A percentile compares a stretch with the other conserved stretches of the same genome.
Evolutionary conservation across 2,888 invertebrate species (phyloP).

Genomic region (Atethmia centrago): DNA sequence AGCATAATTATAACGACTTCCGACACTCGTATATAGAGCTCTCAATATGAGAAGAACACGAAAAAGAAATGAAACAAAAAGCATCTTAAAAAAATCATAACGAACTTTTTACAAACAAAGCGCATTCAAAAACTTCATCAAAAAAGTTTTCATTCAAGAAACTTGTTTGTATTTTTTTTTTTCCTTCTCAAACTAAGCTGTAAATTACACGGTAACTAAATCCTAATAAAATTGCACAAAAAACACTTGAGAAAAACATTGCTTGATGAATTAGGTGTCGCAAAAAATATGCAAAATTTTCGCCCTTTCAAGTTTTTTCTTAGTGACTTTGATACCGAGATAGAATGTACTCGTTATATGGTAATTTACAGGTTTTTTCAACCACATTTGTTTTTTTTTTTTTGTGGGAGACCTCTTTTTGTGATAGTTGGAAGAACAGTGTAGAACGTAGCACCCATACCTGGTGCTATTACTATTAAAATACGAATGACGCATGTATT

Average conservation of each 20-base stretch:
- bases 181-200: slow-evolving; percentile 63
- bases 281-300: slow-evolving; percentile 70
- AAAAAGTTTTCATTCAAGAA: slow-evolving; percentile 40
- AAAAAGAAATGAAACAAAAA: slow-evolving; percentile 10
- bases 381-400: slow-evolving; percentile 18
- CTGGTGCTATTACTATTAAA: not conserved
- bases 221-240: slow-evolving; percentile 55
- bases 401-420: slow-evolving; percentile 43
- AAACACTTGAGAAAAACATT: slow-evolving; percentile 63
- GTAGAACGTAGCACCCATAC: not conserved
- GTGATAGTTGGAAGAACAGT: slow-evolving; percentile 7
- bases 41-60: not conserved
- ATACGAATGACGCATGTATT: not conserved
- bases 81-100: slow-evolving; percentile 27
- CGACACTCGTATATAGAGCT: not conserved
- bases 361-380: slow-evolving; percentile 75
- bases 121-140: slow-evolving; percentile 13
- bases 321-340: slow-evolving; percentile 78
- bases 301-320: slow-evolving; percentile 61
- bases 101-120: slow-evolving; percentile 51
- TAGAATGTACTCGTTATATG: slow-evolving; percentile 78
- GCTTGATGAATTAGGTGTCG: slow-evolving; percentile 57
- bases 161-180: slow-evolving; percentile 44
- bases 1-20: not conserved
- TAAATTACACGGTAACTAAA: slow-evolving; percentile 83